phyloP scores from a whole-genome alignment of 1,140 invertebrate genomes.

The Dinoponera quadriceps region DNA sequence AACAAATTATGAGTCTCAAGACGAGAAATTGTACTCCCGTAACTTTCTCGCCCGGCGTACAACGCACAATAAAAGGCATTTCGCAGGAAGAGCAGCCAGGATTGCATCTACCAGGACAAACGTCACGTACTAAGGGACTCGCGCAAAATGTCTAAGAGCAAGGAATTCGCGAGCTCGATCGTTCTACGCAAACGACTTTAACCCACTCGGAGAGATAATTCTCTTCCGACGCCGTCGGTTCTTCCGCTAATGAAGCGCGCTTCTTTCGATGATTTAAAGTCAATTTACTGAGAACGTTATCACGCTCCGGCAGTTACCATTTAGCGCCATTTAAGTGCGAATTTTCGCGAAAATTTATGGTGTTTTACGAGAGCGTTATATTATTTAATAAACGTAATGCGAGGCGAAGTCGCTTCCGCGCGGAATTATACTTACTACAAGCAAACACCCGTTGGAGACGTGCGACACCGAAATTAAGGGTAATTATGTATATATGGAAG shows the following conservation, averaged over 20 bases:
- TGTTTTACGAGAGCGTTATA: constrained; percentile 35
- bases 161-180: constrained; percentile 44
- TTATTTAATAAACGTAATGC: constrained; percentile 58
- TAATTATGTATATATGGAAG: background rate
- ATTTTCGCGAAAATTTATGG: constrained; percentile 51
- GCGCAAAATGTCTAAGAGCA: constrained; percentile 28
- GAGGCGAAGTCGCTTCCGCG: constrained; percentile 4
- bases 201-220: constrained; percentile 56
- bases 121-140: constrained; percentile 7
- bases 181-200: constrained; percentile 59
- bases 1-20: background rate
- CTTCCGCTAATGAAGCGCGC: constrained; percentile 55
- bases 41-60: background rate
- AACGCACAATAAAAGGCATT: constrained; percentile 27
- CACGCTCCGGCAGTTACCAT: constrained; percentile 57
- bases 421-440: constrained; percentile 5
- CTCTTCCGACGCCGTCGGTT: constrained; percentile 40
- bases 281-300: constrained; percentile 55
- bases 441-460: background rate
- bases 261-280: constrained; percentile 61
- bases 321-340: constrained; percentile 53
- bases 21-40: constrained; percentile 24
- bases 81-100: background rate
- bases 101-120: constrained; percentile 33
- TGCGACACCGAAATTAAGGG: background rate